Evolutionary conservation across 1,140 invertebrate species (phyloP).

Genomic region (Brachionus rotundiformis): DNA sequence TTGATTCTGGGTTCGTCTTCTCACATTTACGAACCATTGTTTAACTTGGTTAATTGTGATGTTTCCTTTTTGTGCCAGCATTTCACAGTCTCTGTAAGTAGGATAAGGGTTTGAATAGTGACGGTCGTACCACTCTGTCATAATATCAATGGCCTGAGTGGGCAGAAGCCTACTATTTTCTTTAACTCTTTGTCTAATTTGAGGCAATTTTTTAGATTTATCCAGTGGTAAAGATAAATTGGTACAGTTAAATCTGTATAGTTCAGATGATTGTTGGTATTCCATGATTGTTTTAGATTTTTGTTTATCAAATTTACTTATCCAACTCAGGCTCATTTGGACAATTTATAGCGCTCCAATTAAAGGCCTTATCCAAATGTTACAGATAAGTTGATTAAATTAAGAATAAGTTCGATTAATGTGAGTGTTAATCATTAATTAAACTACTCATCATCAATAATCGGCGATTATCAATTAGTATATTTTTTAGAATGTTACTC

Average conservation of each 20-base stretch:
- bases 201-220: constrained; percentile 5
- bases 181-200: constrained; percentile 10
- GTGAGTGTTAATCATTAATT: constrained; percentile 48
- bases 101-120: constrained; percentile 39
- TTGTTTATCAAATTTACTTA: not conserved
- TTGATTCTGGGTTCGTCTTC: constrained; percentile 44
- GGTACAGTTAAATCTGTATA: not conserved
- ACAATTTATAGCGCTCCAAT: not conserved
- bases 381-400: constrained; percentile 14
- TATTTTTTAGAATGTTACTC: constrained; percentile 1
- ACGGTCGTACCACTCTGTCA: constrained; percentile 49
- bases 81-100: constrained; percentile 31
- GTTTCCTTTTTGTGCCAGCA: not conserved
- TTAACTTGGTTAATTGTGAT: constrained; percentile 41
- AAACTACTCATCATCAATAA: constrained; percentile 22
- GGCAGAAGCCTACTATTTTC: constrained; percentile 44
- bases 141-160: constrained; percentile 17
- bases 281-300: no score
- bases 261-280: not conserved
- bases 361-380: not conserved
- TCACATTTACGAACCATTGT: constrained; percentile 48
- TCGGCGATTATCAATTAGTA: not conserved
- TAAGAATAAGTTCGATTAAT: not conserved
- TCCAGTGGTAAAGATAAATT: not conserved
- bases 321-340: no score